These are phyloP conservation scores for Petromus typicus DNA, from an alignment of 2,113 vertebrate genomes.

Conservation along the genomic window DNA sequence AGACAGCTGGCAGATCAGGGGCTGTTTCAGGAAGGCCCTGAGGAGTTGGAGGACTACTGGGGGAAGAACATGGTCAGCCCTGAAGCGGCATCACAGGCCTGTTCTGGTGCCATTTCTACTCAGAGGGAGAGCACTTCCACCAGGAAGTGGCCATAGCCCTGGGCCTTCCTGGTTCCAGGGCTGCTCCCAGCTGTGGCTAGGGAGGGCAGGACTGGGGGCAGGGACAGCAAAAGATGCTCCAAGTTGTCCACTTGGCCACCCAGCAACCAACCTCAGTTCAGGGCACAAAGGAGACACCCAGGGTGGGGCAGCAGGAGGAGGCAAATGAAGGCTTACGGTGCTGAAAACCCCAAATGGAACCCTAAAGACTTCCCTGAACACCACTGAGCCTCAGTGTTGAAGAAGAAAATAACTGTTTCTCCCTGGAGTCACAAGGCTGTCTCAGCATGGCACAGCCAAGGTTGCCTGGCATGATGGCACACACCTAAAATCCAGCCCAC, in stretches of 20 bases:
- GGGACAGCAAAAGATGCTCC: not conserved
- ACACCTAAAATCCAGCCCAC: not conserved
- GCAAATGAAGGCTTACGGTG: not conserved
- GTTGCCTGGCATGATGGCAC: not conserved
- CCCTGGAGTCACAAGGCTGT: not conserved
- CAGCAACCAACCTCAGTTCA: not conserved
- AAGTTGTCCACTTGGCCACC: not conserved
- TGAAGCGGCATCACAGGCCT: not conserved
- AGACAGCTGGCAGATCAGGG: not conserved
- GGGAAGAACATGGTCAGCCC: fast-evolving
- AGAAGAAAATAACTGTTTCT: constrained; percentile 5
- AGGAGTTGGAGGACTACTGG: not conserved
- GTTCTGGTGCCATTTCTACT: not conserved
- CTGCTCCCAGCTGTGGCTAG: not conserved
- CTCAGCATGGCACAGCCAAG: not conserved
- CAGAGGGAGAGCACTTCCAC: not conserved
- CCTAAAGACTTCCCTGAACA: not conserved
- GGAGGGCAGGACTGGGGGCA: not conserved
- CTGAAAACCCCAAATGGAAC: not conserved
- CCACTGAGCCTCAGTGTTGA: constrained; percentile 8
- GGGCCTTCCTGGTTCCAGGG: not conserved
- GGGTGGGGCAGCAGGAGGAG: not conserved
- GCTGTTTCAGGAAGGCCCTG: not conserved
- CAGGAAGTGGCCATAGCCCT: not conserved
- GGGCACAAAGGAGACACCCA: constrained; percentile 42